Base-by-base conservation (phyloP, 2,113 vertebrate species). In the Eublepharis macularius region DNA sequence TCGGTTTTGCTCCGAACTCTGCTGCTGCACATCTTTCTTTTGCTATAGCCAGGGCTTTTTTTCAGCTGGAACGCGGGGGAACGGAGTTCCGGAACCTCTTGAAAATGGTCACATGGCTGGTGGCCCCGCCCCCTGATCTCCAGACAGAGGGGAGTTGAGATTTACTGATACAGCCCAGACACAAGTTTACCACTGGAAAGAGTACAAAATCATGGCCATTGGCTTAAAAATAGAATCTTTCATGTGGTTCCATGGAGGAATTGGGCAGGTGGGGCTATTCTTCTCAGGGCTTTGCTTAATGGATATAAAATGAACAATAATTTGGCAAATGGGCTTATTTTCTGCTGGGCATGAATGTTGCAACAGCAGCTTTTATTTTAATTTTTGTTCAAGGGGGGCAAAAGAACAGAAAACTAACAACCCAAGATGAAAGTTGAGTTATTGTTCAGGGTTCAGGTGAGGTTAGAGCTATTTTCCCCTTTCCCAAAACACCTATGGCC, bases 341-440 rank as follows among this genome's bases (percentile, higher is more conserved):
- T 68, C 83, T 86, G 82, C 73, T 73, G 6, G 0, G 7, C 32
- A 4, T 43, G 76, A 45, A 83, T 19, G 34, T 51, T 65, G 57
- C n/a, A 82, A 54, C 0, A 24, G 78, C 79, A 76, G 41, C 66
- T 57, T n/a, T 2, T 1, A 84, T 86, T 89, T 57, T n/a, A 17
- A 0, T 6, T 76, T 74, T 66, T 24, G 11, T 4, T 1, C 2
- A 39, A 36, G 69, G 36, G 69, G 6, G 21, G 10, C 57, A 39
- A 73, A 60, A 83, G 70, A 69, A 76, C 45, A 57, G 36, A 83
- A 86, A 93, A 34, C 69, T 17, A 2, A 0, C 69, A 66, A 72
- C 65, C 11, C 2, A 26, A 90, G 87, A 74, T 83, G 74, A 90
- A 81, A 90, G 47, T 87, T 90, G 8, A 26, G 75, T 77, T 72